A percentile compares a stretch with the other conserved stretches of the same genome.
phyloP scores from a whole-genome alignment of 2,113 vertebrate genomes.

The Triplophysa siluroides region DNA sequence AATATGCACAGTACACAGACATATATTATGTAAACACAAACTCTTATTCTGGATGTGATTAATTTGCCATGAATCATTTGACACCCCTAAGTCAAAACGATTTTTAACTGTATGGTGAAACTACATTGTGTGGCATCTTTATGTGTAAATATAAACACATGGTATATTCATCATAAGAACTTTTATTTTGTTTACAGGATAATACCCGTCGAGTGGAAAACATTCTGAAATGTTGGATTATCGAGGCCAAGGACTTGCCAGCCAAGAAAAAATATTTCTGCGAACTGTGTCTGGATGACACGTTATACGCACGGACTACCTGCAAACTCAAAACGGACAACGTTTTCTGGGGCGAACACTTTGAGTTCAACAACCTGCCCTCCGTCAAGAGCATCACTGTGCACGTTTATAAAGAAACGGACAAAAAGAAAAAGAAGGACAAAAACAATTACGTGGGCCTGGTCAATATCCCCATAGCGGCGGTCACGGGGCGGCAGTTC shows the following conservation, averaged over 20 bases:
- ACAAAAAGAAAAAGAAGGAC: constrained; percentile 98
- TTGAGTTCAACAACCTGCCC: constrained; percentile 94
- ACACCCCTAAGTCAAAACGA: too few relatives aligned
- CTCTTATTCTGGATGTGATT: too few relatives aligned
- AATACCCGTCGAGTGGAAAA: constrained; percentile 94
- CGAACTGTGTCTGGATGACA: constrained; percentile 93
- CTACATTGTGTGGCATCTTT: too few relatives aligned
- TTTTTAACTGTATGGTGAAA: too few relatives aligned
- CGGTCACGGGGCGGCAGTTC: constrained; percentile 88
- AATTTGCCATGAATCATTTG: too few relatives aligned
- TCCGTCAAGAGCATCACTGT: constrained; percentile 83
- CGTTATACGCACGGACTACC: constrained; percentile 94
- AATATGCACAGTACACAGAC: too few relatives aligned
- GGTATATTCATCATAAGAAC: not conserved
- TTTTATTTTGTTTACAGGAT: constrained; percentile 73
- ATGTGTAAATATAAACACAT: too few relatives aligned
- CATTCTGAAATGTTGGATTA: constrained; percentile 92
- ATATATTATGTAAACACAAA: too few relatives aligned
- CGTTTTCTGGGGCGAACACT: constrained; percentile 98
- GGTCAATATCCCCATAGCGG: constrained; percentile 86
- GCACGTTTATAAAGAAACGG: constrained; percentile 95
- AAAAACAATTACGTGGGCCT: constrained; percentile 94
- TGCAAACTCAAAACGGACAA: constrained; percentile 97
- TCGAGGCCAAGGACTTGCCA: constrained; percentile 95
- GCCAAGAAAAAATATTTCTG: constrained; percentile 97